A percentile compares a stretch with the other conserved stretches of the same genome.
Conservation (phyloP, 2,888 invertebrate genomes). For the Ecdyonurus torrentis region DNA sequence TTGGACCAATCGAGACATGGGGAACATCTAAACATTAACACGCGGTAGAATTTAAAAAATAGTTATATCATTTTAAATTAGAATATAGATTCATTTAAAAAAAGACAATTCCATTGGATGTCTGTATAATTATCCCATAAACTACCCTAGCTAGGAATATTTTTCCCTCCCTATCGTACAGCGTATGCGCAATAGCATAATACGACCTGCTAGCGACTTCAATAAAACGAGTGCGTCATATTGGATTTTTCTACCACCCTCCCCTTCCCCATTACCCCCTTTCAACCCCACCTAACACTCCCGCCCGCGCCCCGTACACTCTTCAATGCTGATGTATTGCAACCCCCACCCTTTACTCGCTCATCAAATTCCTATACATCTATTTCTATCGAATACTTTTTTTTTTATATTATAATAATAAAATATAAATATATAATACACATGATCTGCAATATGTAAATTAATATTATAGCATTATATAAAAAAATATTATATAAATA, state of each 20-base stretch:
- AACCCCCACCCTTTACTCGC: neutral
- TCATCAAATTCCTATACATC: neutral
- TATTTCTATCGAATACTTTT: neutral
- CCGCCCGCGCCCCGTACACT: neutral
- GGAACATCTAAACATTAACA: neutral
- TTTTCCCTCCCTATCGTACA: constrained; percentile 4
- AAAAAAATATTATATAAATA: neutral
- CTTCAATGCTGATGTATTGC: neutral
- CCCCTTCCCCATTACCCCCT: neutral
- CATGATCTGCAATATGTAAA: neutral
- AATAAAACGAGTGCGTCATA: constrained; percentile 4
- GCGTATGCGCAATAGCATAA: constrained; percentile 10
- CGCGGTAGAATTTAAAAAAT: neutral
- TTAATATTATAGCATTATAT: neutral
- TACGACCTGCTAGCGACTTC: neutral
- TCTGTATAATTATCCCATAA: neutral
- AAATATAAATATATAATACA: neutral
- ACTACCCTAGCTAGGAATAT: neutral
- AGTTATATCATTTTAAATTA: neutral
- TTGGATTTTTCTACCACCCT: constrained; percentile 5
- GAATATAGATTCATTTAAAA: neutral
- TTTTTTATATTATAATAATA: neutral
- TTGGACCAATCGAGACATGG: neutral
- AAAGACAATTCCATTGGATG: neutral
- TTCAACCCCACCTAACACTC: neutral